These are phyloP conservation scores for Candoia aspera DNA, from an alignment of 2,113 vertebrate genomes.

Conservation along the genomic window DNA sequence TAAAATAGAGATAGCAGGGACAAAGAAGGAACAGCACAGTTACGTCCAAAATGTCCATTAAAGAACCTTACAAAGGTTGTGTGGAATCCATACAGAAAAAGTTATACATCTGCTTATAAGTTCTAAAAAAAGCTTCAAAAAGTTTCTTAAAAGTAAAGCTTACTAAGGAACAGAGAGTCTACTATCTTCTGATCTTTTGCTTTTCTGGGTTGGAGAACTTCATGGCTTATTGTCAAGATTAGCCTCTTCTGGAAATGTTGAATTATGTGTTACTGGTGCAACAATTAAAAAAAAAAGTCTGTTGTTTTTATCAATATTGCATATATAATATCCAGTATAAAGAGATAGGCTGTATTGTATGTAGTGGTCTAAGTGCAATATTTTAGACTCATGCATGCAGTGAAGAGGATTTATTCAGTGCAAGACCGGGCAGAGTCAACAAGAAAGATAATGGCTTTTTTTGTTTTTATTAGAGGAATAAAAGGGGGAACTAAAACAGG, in stretches of 20 bases:
- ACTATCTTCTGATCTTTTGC: not conserved
- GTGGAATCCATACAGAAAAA: not conserved
- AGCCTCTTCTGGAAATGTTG: not conserved
- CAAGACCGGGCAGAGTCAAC: not conserved
- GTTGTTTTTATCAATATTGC: not conserved
- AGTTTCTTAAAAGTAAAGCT: not conserved
- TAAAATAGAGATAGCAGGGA: not conserved
- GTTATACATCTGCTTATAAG: not conserved
- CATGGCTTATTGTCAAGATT: not conserved
- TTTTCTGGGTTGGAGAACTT: not conserved
- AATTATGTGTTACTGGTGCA: not conserved
- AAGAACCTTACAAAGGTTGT: not conserved
- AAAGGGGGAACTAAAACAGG: not conserved
- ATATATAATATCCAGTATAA: not conserved
- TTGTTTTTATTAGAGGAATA: not conserved
- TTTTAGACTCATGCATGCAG: not conserved
- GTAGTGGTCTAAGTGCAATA: not conserved
- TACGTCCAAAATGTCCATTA: not conserved
- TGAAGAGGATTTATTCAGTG: not conserved
- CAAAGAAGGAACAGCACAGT: not conserved
- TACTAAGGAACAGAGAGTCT: not conserved
- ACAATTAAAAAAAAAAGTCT: not conserved
- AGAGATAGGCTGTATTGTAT: not conserved
- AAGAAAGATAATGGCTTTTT: not conserved
- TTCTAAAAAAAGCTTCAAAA: not conserved